Base-by-base conservation (phyloP, 2,113 vertebrate species). In the Lates calcarifer region DNA sequence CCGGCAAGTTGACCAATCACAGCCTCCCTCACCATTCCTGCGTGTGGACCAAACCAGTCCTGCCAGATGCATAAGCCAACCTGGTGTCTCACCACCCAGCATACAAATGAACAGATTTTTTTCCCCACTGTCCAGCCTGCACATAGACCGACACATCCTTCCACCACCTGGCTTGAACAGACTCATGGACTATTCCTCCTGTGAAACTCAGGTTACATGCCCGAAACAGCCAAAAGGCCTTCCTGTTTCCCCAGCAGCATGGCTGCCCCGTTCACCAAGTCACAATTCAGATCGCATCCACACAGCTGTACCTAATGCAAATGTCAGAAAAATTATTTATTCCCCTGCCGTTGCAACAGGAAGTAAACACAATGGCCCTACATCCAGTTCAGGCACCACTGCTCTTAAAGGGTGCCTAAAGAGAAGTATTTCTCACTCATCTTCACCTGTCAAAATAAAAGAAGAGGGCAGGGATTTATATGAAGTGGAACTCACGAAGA, bases 191-290 rank as follows among this genome's bases (percentile, higher is more conserved):
- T 92, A 80, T 79, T 89, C 93, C 31, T 65, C 73, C 13, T 62
- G 69, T 76, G 86, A 81, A 78, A 11, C 78, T n/a, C 70, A 66
- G 17, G 62, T 82, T 28, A 81, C 70, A 0, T 83, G 87, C 14
- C 83, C 85, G 7, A 92, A 90, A 77, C 91, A 74, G 28, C 69
- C 84, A 2, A 82, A 51, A 0, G 63, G 0, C 11, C 22, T 28
- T 3, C 57, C 37, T 22, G 86, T 94, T 87, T 82, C 78, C 57
- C 62, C 82, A 10, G 84, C 83, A 0, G 81, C 93, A 37, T 95
- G 95, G 29, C 79, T 76, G 0, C 5, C 91, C 0, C 85, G 49
- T 7, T 4, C 86, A 45, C 81, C 79, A 2, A 64, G 41, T 70
- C 73, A 77, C 33, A 47, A 45, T 37, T 69, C 77, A n/a, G 82